These are phyloP conservation scores for Podocnemis expansa DNA, from an alignment of 2,113 vertebrate genomes.

Conservation along the genomic window DNA sequence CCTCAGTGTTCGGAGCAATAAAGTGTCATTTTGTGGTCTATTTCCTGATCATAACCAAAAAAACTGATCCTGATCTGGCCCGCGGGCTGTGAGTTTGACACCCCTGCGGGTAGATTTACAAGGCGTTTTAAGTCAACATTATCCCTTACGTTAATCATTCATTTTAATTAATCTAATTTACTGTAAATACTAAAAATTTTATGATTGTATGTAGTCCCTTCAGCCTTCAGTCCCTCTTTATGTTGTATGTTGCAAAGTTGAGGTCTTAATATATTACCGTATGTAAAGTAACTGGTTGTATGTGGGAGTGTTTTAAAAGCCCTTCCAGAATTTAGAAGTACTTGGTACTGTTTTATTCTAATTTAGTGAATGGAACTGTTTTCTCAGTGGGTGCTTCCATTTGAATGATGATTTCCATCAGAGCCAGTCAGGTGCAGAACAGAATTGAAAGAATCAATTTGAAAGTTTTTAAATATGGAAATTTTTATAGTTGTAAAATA, in stretches of 20 bases:
- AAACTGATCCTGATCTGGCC: too few species aligned
- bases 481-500: background rate
- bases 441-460: slow-evolving; percentile 10
- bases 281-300: fast-evolving
- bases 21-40: too few species aligned
- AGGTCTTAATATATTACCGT: background rate
- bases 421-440: background rate
- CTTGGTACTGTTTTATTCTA: background rate
- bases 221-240: background rate
- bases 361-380: background rate
- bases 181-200: background rate
- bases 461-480: slow-evolving; percentile 21
- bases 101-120: too few species aligned
- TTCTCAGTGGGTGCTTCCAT: background rate
- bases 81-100: too few species aligned
- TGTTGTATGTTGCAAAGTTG: background rate
- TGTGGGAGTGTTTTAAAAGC: background rate
- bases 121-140: background rate
- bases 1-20: too few species aligned
- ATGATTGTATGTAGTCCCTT: background rate
- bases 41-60: too few species aligned
- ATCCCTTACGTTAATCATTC: too few species aligned
- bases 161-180: too few species aligned
- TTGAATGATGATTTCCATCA: slow-evolving; percentile 18
- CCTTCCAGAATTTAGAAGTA: background rate